Evolutionary conservation across 2,113 vertebrate species (phyloP).

Genomic region (Daboia siamensis): DNA sequence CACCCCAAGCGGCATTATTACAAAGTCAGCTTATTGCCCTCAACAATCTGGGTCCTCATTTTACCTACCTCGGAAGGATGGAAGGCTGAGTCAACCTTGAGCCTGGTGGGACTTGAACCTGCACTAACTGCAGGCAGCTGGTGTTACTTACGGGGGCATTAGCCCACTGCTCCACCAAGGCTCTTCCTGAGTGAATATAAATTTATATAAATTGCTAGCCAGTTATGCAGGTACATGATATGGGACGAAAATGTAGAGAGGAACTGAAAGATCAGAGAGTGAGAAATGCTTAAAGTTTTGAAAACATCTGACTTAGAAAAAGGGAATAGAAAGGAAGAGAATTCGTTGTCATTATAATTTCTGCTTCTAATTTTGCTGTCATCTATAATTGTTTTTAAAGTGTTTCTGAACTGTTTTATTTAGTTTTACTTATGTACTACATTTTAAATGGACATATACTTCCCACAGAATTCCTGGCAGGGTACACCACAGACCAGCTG

Average conservation of each 20-base stretch:
- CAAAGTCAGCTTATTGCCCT: too few species aligned
- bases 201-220: neutral
- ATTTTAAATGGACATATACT: neutral
- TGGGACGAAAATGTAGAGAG: too few species aligned
- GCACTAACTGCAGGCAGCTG: too few species aligned
- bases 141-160: too few species aligned
- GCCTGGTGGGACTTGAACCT: too few species aligned
- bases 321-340: neutral
- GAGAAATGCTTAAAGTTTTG: neutral
- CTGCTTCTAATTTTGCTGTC: neutral
- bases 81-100: too few species aligned
- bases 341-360: neutral
- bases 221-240: neutral
- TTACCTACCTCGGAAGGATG: too few species aligned
- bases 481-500: neutral
- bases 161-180: too few species aligned
- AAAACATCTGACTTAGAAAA: neutral
- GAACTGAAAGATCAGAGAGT: neutral
- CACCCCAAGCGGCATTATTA: too few species aligned
- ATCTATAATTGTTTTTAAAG: neutral
- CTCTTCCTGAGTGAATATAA: neutral
- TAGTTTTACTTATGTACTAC: neutral
- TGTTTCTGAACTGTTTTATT: neutral
- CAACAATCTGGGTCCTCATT: too few species aligned
- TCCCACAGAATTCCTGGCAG: neutral